These are phyloP conservation scores for Chironex yamaguchii DNA, from an alignment of 30 jellyfish, hydroid and myxozoan genomes.

Conservation along the genomic window DNA sequence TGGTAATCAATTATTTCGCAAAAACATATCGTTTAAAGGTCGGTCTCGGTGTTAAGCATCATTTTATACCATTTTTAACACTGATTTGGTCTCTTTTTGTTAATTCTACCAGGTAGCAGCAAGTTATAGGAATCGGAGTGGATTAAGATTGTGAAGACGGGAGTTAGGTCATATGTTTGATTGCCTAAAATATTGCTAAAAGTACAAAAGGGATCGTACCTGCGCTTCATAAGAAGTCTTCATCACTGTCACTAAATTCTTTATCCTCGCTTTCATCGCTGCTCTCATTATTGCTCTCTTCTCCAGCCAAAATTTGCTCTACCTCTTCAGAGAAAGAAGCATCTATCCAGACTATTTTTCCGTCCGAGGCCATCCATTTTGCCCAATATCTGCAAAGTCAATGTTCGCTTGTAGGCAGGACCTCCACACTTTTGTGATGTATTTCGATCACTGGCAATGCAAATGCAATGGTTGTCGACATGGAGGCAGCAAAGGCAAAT, in stretches of 20 bases:
- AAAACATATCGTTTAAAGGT: slow-evolving; percentile 1
- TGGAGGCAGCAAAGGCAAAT: slow-evolving; percentile 44
- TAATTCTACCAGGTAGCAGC: neutral
- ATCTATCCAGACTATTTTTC: slow-evolving; percentile 27
- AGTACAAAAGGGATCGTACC: slow-evolving; percentile 20
- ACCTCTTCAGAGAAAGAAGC: slow-evolving; percentile 50
- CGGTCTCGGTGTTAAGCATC: neutral
- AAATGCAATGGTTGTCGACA: slow-evolving; percentile 1
- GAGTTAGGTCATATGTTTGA: neutral
- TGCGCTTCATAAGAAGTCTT: slow-evolving; percentile 3
- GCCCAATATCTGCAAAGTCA: slow-evolving; percentile 50
- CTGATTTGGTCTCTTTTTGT: slow-evolving; percentile 4
- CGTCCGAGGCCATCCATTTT: slow-evolving; percentile 42
- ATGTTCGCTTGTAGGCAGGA: slow-evolving; percentile 30
- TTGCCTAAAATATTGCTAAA: neutral
- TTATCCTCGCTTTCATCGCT: slow-evolving; percentile 10
- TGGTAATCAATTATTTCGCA: slow-evolving; percentile 8
- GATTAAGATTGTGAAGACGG: too few relatives aligned
- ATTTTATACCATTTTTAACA: neutral
- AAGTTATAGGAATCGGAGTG: too few relatives aligned
- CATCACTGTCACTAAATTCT: slow-evolving; percentile 24
- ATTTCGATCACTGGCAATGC: slow-evolving; percentile 9
- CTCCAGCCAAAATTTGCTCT: neutral
- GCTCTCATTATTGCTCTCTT: slow-evolving; percentile 24
- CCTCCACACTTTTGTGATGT: slow-evolving; percentile 6